Base-by-base conservation (phyloP, 2,888 invertebrate species). In the Pyrrhosoma nymphula region DNA sequence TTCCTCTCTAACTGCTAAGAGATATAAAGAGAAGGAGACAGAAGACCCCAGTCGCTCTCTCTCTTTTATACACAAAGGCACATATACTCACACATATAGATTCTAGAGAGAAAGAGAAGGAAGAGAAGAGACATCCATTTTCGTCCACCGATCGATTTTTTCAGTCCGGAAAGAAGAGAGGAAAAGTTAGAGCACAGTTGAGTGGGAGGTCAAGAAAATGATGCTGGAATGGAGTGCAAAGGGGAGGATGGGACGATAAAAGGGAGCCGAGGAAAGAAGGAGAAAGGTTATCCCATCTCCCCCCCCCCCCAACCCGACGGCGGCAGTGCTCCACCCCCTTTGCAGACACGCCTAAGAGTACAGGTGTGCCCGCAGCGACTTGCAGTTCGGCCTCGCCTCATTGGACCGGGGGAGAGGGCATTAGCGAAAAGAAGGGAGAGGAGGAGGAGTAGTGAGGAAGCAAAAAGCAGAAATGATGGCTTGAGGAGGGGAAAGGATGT, bases 311-410 rank as follows among this genome's bases (percentile, higher is more conserved):
- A 3, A n/a, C 69, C 8, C 16, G 47, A 47, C 47, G 47, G 47
- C 47, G 47, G n/a, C 2, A 69, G 69, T 26, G 10, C n/a, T n/a
- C 23, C 69, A 60, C 55, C 30, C 56, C 91, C 35, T 60, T 60
- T 60, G 60, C 60, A 39, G 60, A 56, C 91, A 91, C 91, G 60
- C 60, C 56, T 30, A 91, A 56, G 30, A 60, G 60, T 60, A 63
- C 91, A 91, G 91, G 91, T 91, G 91, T 91, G 63, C 35, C 69
- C 69, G n/a, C n/a, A 26, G 56, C 30, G 8, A 47, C 47, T 47
- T 90, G 90, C 90, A 90, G 90, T 60, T 91, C 60, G 23, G 60
- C 91, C 91, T 60, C 91, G 60, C 91, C 56, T 91, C 91, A 35
- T 91, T 91, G 60, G 91, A 26, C 56, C 60, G 69, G 69, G 20